These are phyloP conservation scores for Xanthorhoe spadicearia DNA, from an alignment of 2,888 invertebrate genomes.

Conservation along the genomic window DNA sequence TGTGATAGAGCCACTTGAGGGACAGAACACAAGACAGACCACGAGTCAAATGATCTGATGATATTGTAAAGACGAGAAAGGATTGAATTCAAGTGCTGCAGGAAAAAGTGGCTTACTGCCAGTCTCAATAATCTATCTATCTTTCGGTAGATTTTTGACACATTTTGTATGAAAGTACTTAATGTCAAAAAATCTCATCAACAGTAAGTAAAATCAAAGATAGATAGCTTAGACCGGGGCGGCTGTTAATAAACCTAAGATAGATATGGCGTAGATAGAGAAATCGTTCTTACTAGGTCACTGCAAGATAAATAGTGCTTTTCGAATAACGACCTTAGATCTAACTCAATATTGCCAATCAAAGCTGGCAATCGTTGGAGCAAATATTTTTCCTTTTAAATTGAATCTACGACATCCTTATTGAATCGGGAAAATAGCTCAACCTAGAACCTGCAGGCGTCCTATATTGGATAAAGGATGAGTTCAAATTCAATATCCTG, in stretches of 20 bases:
- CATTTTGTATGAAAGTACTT: too few species aligned
- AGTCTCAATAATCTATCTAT: too few species aligned
- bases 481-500: neutral
- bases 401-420: constrained; percentile 6
- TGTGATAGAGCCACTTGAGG: neutral
- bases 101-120: neutral
- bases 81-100: neutral
- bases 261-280: too few species aligned
- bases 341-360: neutral
- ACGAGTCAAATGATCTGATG: neutral
- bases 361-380: constrained; percentile 15
- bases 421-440: neutral
- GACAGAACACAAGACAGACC: neutral
- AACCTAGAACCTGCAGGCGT: neutral
- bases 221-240: too few species aligned
- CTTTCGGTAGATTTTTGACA: too few species aligned
- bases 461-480: neutral
- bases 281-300: neutral
- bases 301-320: neutral
- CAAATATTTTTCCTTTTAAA: constrained; percentile 13
- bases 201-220: too few species aligned
- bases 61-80: neutral
- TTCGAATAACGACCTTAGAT: neutral
- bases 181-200: too few species aligned
- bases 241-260: too few species aligned